Percentiles rank a stretch among this genome's conserved stretches.
These are phyloP conservation scores for Xestoiulus laeticollis DNA, from an alignment of 2,888 invertebrate species.

Conservation along the genomic window DNA sequence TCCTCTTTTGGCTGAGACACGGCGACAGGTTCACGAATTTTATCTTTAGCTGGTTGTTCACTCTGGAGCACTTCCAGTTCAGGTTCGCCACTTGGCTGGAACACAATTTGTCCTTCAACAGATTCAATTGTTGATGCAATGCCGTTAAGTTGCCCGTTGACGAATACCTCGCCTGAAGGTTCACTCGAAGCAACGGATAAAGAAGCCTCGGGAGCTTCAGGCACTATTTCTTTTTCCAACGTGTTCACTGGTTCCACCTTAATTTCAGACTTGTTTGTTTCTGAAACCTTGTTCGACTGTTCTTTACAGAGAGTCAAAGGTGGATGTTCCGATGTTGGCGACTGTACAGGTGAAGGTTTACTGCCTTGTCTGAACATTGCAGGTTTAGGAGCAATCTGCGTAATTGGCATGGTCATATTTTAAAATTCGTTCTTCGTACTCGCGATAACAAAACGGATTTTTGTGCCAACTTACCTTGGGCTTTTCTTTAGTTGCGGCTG, in stretches of 20 bases:
- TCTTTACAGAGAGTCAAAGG: background rate
- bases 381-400: slow-evolving; percentile 53
- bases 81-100: background rate
- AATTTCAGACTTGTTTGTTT: background rate
- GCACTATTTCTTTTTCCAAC: too few species aligned
- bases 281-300: background rate
- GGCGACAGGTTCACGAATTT: background rate
- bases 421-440: background rate
- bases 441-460: background rate
- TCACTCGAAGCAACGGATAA: background rate
- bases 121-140: background rate
- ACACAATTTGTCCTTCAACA: background rate
- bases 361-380: slow-evolving; percentile 58
- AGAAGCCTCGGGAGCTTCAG: background rate
- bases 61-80: background rate
- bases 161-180: background rate
- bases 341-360: slow-evolving; percentile 70
- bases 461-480: background rate
- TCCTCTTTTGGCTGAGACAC: background rate
- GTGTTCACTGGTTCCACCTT: background rate
- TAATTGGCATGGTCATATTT: background rate
- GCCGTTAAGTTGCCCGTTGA: background rate
- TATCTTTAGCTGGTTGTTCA: background rate
- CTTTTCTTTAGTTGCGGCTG: background rate
- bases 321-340: slow-evolving; percentile 67